phyloP scores from a whole-genome alignment of 2,113 vertebrate species.

The Oreotrochilus melanogaster region DNA sequence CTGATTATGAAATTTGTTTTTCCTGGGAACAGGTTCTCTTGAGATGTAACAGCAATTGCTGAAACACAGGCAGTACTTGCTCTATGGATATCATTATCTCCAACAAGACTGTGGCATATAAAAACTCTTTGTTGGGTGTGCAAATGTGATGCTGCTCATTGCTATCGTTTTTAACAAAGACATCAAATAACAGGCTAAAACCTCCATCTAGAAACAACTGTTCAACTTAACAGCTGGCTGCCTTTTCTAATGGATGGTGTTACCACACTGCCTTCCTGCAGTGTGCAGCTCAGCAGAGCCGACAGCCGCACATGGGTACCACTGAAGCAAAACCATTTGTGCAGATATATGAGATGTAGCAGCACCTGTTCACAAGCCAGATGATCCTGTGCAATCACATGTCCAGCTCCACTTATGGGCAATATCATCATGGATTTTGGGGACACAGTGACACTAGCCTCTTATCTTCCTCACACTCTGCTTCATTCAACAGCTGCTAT shows the following conservation, averaged over 20 bases:
- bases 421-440: not conserved
- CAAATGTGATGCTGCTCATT: not conserved
- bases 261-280: not conserved
- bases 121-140: not conserved
- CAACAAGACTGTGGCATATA: not conserved
- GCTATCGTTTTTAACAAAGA: not conserved
- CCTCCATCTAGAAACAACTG: not conserved
- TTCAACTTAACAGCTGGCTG: not conserved
- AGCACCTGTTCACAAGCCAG: not conserved
- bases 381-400: not conserved
- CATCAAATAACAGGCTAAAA: not conserved
- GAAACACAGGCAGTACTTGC: not conserved
- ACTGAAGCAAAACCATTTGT: not conserved
- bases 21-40: not conserved
- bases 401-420: not conserved
- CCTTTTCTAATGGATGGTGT: not conserved
- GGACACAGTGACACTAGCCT: not conserved
- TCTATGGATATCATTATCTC: not conserved
- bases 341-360: not conserved
- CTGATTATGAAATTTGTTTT: not conserved
- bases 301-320: rapidly evolving
- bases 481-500: not conserved
- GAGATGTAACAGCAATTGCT: not conserved
- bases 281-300: not conserved
- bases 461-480: not conserved